phyloP scores from a whole-genome alignment of 2,797 vertebrate species.

The Myotis vivesi region DNA sequence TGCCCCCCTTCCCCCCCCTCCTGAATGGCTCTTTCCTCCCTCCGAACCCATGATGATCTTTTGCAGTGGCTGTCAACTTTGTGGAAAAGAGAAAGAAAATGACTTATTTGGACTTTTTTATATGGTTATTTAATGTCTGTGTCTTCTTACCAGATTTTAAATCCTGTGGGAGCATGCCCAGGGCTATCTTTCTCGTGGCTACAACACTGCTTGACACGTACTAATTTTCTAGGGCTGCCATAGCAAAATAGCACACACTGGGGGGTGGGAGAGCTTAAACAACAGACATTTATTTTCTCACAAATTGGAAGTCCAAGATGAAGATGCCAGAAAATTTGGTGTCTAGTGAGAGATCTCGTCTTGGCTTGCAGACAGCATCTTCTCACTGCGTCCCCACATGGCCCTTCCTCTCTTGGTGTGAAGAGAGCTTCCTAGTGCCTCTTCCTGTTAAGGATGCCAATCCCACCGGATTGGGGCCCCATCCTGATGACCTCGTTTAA shows the following conservation, averaged over 20 bases:
- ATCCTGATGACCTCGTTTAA: not conserved
- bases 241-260: not conserved
- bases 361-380: not conserved
- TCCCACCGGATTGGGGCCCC: not conserved
- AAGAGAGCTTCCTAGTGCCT: not conserved
- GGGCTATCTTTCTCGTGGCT: not conserved
- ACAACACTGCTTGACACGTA: not conserved
- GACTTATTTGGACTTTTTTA: not conserved
- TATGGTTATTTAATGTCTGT: not conserved
- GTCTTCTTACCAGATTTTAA: not conserved
- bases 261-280: not conserved
- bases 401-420: not conserved
- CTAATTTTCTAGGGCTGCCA: not conserved
- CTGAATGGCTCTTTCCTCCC: not conserved
- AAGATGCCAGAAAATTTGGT: not conserved
- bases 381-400: not conserved
- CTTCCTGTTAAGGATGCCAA: not conserved
- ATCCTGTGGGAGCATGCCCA: not conserved
- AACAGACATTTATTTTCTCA: not conserved
- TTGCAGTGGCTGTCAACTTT: not conserved
- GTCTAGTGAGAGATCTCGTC: not conserved
- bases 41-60: fast-evolving
- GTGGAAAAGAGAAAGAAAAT: not conserved
- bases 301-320: not conserved
- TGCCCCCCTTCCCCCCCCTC: too few species aligned